Evolutionary conservation across 2,797 vertebrate genomes (phyloP).

Genomic region (Petrocephalus schoutedeni): DNA sequence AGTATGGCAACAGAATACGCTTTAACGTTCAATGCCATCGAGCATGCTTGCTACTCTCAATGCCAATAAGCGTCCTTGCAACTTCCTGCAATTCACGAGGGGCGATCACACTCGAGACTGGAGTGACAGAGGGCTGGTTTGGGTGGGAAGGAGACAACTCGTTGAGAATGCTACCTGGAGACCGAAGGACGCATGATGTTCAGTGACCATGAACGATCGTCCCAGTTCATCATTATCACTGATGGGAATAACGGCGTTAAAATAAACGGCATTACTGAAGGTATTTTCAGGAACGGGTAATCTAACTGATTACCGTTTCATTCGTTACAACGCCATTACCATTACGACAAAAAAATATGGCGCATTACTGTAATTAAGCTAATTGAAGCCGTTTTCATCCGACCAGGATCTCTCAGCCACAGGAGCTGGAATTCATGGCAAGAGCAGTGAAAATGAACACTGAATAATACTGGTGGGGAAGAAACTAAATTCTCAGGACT

Average conservation of each 20-base stretch:
- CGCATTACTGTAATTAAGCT: too few species aligned
- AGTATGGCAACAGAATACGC: neutral
- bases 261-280: too few species aligned
- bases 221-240: neutral
- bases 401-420: too few species aligned
- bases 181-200: neutral
- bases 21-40: neutral
- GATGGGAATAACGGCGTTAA: too few species aligned
- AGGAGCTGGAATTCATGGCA: neutral
- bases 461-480: neutral
- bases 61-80: neutral
- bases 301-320: too few species aligned
- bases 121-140: slow-evolving; percentile 21
- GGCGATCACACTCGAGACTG: slow-evolving; percentile 31
- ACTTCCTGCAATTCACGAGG: neutral
- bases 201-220: neutral
- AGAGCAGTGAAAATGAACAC: neutral
- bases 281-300: too few species aligned
- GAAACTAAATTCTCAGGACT: neutral
- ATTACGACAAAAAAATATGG: too few species aligned
- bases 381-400: too few species aligned
- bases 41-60: too few species aligned
- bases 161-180: neutral
- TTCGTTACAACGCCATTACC: too few species aligned
- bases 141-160: slow-evolving; percentile 5